phyloP scores from a whole-genome alignment of 2,113 vertebrate species.

The Callithrix jacchus region DNA sequence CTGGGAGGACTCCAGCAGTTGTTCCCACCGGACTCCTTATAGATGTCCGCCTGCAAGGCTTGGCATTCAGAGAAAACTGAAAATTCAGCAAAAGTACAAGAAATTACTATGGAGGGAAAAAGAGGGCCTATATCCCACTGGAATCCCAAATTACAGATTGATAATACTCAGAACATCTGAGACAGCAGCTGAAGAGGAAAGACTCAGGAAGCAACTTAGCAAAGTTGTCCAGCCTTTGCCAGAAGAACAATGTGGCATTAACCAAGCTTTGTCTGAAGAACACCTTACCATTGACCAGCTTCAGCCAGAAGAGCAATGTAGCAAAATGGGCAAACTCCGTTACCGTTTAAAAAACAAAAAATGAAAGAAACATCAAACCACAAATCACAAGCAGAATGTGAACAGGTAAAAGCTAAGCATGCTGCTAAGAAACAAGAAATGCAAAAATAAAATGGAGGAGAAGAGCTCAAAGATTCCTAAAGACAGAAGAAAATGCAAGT shows the following conservation, averaged over 20 bases:
- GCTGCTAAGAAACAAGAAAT: constrained; percentile 88
- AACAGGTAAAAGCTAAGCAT: constrained; percentile 83
- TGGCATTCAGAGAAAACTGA: background rate
- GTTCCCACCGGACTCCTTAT: background rate
- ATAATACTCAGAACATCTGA: constrained; percentile 90
- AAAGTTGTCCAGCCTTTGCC: constrained; percentile 56
- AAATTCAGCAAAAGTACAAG: background rate
- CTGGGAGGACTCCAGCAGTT: background rate
- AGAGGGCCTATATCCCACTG: background rate
- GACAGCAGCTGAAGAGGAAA: constrained; percentile 89
- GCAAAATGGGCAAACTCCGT: constrained; percentile 59
- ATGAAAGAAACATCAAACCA: constrained; percentile 87
- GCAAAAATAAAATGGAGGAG: constrained; percentile 86
- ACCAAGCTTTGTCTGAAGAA: background rate
- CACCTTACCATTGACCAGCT: background rate
- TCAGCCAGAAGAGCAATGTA: constrained; percentile 41
- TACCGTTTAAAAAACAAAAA: constrained; percentile 81
- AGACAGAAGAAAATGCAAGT: constrained; percentile 90
- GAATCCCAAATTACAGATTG: constrained; percentile 80
- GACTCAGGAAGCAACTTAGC: constrained; percentile 84
- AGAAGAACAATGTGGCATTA: too few relatives aligned
- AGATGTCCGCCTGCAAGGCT: background rate
- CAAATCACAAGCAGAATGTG: constrained; percentile 90
- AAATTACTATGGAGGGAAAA: background rate
- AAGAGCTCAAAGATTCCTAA: constrained; percentile 86